Evolutionary conservation across 2,888 invertebrate species (phyloP).

Genomic region (Geotrupes spiniger): DNA sequence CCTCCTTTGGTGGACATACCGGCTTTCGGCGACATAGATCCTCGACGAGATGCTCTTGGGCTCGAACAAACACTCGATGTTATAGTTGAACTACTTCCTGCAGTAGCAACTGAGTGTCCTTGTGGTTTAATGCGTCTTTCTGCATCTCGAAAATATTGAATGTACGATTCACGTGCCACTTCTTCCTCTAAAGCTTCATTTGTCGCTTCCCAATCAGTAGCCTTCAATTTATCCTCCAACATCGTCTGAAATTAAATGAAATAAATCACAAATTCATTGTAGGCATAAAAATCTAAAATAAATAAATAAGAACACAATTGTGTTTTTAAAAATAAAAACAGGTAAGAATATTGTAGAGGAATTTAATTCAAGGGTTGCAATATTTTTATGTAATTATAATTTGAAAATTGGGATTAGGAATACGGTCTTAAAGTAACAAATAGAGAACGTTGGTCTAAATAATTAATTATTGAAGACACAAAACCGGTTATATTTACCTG

Average conservation of each 20-base stretch:
- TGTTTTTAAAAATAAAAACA: no score
- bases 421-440: no score
- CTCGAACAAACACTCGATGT: constrained; percentile 35
- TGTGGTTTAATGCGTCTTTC: constrained; percentile 47
- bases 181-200: constrained; percentile 88
- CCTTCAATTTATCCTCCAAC: constrained; percentile 84
- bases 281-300: no score
- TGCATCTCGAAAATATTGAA: constrained; percentile 59
- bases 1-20: constrained; percentile 44
- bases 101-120: constrained; percentile 42
- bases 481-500: constrained; percentile 60
- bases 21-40: constrained; percentile 47
- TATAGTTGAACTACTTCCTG: constrained; percentile 48
- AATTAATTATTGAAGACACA: not conserved
- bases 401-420: no score
- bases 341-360: no score
- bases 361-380: no score
- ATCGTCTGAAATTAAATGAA: constrained; percentile 68
- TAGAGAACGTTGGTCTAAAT: no score
- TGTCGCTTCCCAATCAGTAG: constrained; percentile 90
- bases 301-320: no score
- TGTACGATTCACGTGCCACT: constrained; percentile 80
- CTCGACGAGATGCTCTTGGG: constrained; percentile 42
- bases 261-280: no score
- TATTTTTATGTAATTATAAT: no score